Conservation (phyloP, 1,140 invertebrate species). For the Nasonia longicornis region DNA sequence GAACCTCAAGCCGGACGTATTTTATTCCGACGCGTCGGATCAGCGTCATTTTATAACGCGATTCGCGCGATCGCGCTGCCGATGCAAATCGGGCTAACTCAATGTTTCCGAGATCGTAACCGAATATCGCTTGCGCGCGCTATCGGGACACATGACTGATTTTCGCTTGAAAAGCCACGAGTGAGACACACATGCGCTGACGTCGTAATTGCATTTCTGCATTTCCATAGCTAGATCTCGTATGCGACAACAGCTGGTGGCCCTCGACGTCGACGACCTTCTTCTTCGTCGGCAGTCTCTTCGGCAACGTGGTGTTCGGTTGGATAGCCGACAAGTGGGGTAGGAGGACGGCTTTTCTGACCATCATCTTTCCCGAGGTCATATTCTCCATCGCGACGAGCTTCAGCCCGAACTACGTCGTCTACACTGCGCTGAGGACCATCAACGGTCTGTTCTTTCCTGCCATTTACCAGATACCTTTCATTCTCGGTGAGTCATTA, state of each 20-base stretch:
- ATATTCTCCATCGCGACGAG: slow-evolving; percentile 77
- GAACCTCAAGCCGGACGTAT: slow-evolving; percentile 41
- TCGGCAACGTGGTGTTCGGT: slow-evolving; percentile 79
- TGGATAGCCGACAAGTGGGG: slow-evolving; percentile 81
- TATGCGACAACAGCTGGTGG: slow-evolving; percentile 77
- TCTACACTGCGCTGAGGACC: slow-evolving; percentile 75
- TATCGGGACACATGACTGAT: too few species aligned
- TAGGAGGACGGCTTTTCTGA: slow-evolving; percentile 76
- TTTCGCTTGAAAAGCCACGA: neutral
- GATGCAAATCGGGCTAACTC: slow-evolving; percentile 41
- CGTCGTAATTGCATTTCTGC: slow-evolving; percentile 64
- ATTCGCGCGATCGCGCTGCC: slow-evolving; percentile 6
- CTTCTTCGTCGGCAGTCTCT: slow-evolving; percentile 78
- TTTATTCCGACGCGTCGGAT: slow-evolving; percentile 42
- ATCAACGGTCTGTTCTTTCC: slow-evolving; percentile 79
- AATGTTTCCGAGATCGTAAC: slow-evolving; percentile 34
- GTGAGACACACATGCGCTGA: slow-evolving; percentile 26
- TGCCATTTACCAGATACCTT: slow-evolving; percentile 78
- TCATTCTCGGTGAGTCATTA: slow-evolving; percentile 72
- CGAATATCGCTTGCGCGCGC: neutral
- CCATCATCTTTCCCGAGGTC: slow-evolving; percentile 77
- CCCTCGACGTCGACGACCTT: slow-evolving; percentile 75
- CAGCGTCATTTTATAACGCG: slow-evolving; percentile 35
- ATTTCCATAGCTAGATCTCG: slow-evolving; percentile 75
- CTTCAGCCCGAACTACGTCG: slow-evolving; percentile 77